Conservation (phyloP, 1,140 invertebrate species). For the Mesaphorura yosii region DNA sequence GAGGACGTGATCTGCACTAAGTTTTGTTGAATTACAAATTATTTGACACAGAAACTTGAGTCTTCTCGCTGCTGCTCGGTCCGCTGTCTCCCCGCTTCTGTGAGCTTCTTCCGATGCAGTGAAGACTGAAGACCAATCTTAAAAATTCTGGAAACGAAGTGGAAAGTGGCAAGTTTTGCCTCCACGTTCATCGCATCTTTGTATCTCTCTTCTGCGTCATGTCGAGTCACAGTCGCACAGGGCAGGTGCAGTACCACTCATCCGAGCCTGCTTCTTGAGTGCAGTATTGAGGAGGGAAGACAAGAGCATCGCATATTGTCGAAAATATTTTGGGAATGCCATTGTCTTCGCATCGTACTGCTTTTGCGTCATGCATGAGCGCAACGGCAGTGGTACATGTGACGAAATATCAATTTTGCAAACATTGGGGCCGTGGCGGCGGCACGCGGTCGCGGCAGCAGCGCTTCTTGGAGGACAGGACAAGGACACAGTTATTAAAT, state of each 20-base stretch:
- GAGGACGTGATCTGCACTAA: too few relatives aligned
- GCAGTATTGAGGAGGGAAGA: not conserved
- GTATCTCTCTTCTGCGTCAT: not conserved
- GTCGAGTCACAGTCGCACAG: not conserved
- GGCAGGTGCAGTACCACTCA: not conserved
- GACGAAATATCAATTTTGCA: too few relatives aligned
- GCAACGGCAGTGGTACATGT: too few relatives aligned
- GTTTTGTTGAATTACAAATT: constrained; percentile 28
- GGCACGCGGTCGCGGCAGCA: too few relatives aligned
- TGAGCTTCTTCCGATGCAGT: too few relatives aligned
- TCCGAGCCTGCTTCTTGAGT: not conserved
- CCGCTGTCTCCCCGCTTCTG: too few relatives aligned
- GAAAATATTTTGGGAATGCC: not conserved
- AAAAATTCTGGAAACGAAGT: constrained; percentile 12
- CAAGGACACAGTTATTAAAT: too few relatives aligned
- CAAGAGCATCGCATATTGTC: not conserved
- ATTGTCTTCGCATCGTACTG: too few relatives aligned
- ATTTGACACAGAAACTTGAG: constrained; percentile 29
- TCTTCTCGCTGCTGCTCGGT: too few relatives aligned
- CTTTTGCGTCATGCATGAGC: too few relatives aligned
- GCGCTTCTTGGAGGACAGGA: too few relatives aligned
- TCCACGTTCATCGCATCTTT: not conserved
- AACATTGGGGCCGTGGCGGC: too few relatives aligned
- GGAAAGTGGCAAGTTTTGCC: not conserved
- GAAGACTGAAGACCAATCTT: constrained; percentile 13